Base-by-base conservation (phyloP, 2,888 invertebrate species). In the Macrophya alboannulata region DNA sequence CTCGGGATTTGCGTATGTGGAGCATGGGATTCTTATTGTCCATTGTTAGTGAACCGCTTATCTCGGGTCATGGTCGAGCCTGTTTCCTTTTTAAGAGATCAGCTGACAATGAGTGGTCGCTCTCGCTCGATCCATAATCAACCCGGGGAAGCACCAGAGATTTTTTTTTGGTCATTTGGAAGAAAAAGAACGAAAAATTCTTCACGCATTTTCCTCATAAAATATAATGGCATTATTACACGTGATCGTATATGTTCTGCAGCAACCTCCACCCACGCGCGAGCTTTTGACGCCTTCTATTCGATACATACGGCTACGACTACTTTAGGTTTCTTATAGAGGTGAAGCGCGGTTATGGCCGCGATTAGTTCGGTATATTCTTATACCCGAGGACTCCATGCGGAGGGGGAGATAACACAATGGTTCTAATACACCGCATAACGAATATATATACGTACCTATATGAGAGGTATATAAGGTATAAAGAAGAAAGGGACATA, bases 21-120 rank as follows among this genome's bases (percentile, higher is more conserved):
- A 92, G 92, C 92, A 92, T 92, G 92, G 92, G 92, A 92, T 89
- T 86, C 88, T 88, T 83, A 92, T 92, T 92, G 92, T 92, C 90
- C 91, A 92, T 92, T 92, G 92, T 92, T 90, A 89, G 74, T 77
- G 76, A 51, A 86, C 87, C 88, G 86, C 85, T 90, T 90, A 89
- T 90, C 89, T 89, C 90, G 88, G 92, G 92, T 92, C 92, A 92
- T 89, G 92, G 92, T 90, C 92, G 90, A 65, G 65, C 82, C 15
- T 48, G 82, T 83, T 83, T 65, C 68, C 68, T 82, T 82, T 83
- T 83, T 68, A 62, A 62, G 59, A 81, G 81, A 59, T 59, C 59
- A 21, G 81, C 37, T 81, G 62, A 74, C 72, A 74, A 74, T 74
- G 72, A 74, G 43, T 25, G 21, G 25, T 74, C 21, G 10, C 45